These are phyloP conservation scores for Pampusana beccarii DNA, from an alignment of 2,113 vertebrate species.

Conservation along the genomic window DNA sequence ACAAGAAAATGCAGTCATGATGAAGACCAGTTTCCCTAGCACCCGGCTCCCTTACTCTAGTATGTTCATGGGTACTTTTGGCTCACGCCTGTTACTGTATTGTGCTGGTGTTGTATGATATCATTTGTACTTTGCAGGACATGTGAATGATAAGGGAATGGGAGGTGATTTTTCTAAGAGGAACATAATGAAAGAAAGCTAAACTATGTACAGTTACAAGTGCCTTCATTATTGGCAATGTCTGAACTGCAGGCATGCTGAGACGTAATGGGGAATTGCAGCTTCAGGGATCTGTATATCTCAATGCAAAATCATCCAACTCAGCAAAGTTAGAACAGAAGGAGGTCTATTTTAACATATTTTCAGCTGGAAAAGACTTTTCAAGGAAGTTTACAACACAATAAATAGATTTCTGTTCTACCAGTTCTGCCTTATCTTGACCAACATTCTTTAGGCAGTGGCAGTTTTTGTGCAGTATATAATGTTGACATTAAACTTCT, in stretches of 20 bases:
- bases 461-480: neutral
- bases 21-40: neutral
- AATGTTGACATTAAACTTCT: neutral
- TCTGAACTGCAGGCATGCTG: constrained; percentile 26
- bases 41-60: neutral
- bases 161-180: neutral
- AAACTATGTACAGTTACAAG: neutral
- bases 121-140: neutral
- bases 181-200: neutral
- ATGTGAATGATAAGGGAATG: neutral
- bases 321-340: neutral
- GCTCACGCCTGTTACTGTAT: neutral
- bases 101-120: neutral
- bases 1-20: neutral
- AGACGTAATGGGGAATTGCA: constrained; percentile 13
- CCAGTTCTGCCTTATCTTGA: neutral
- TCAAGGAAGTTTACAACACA: neutral
- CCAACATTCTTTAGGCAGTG: neutral
- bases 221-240: neutral
- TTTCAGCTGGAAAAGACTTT: neutral
- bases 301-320: constrained; percentile 33
- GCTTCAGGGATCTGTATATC: constrained; percentile 29
- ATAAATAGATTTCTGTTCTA: neutral
- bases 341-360: neutral
- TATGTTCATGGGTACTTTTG: neutral